These are phyloP conservation scores for Enhydra lutris DNA, from an alignment of 2,113 vertebrate genomes.

Conservation along the genomic window DNA sequence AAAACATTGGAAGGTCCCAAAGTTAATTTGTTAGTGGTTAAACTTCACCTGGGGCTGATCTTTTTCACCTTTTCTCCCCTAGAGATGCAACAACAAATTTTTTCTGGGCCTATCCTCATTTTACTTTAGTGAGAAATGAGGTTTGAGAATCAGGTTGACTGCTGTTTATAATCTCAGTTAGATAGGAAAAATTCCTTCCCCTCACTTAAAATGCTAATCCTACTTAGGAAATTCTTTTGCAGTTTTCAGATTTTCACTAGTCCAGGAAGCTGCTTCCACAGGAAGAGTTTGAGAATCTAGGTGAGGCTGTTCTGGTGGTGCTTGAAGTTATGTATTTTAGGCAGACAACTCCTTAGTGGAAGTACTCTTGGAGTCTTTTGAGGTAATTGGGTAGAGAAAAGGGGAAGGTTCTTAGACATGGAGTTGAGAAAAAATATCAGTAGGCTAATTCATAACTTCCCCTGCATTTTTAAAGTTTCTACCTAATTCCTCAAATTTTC, in stretches of 20 bases:
- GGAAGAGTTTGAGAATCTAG: not conserved
- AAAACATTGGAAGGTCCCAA: not conserved
- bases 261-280: not conserved
- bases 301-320: not conserved
- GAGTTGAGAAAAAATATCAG: conserved; percentile 20
- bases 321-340: not conserved
- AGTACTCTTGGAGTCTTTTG: not conserved
- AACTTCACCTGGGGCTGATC: not conserved
- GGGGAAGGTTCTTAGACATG: not conserved
- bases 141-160: not conserved
- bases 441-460: not conserved
- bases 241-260: not conserved
- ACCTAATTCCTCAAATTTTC: not conserved
- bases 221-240: not conserved
- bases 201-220: not conserved
- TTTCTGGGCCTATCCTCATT: not conserved
- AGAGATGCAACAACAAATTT: not conserved
- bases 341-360: not conserved
- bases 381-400: not conserved
- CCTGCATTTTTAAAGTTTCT: conserved; percentile 18
- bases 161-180: not conserved
- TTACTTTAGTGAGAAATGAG: not conserved
- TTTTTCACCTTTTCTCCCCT: not conserved
- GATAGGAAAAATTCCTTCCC: not conserved
- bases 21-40: conserved; percentile 5